Evolutionary conservation across 2,797 vertebrate genomes (phyloP).

Genomic region (Peromyscus nudipes): DNA sequence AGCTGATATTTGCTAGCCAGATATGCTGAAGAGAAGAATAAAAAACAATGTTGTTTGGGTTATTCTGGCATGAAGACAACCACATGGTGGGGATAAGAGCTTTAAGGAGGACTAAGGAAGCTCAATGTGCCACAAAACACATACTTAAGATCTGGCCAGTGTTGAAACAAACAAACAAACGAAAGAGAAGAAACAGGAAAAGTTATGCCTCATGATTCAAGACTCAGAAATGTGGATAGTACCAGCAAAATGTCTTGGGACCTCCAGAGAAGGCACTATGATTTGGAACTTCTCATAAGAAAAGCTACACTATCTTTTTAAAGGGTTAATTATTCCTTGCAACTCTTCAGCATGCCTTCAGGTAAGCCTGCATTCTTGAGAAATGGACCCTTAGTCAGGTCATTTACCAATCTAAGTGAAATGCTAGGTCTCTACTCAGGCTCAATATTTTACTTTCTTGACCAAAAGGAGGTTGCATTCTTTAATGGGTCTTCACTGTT

Average conservation of each 20-base stretch:
- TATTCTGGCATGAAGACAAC: background rate
- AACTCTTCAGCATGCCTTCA: background rate
- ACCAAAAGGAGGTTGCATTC: background rate
- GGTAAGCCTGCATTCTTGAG: too few relatives aligned
- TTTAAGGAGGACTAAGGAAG: background rate
- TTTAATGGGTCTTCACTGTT: background rate
- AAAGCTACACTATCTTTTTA: background rate
- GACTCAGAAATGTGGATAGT: background rate
- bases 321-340: background rate
- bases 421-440: background rate
- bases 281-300: background rate
- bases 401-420: background rate
- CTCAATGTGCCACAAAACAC: background rate
- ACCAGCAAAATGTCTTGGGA: too few relatives aligned
- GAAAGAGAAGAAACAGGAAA: background rate
- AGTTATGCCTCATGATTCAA: background rate
- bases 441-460: background rate
- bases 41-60: too few relatives aligned
- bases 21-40: background rate
- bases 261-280: rapidly evolving
- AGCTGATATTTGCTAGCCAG: background rate
- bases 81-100: too few relatives aligned
- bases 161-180: background rate
- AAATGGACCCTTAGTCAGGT: background rate
- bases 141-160: background rate